Conservation (phyloP, 2,888 invertebrate species). For the Drosophila conformis region DNA sequence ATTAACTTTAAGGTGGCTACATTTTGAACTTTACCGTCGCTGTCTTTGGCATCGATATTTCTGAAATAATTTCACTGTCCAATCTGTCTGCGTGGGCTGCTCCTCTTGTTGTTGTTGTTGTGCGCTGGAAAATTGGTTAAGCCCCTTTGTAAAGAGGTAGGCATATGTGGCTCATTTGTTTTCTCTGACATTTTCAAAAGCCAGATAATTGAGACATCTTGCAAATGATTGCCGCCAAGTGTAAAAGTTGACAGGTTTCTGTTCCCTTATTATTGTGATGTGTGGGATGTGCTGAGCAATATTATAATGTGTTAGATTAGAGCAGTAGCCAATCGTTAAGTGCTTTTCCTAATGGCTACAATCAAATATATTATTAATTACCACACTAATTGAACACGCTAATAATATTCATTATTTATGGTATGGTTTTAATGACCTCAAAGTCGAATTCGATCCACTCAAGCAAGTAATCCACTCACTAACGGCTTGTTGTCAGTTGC, state of each 20-base stretch:
- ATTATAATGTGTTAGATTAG: slow-evolving; percentile 18
- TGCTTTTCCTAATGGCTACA: slow-evolving; percentile 1
- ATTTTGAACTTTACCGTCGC: slow-evolving; percentile 12
- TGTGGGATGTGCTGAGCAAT: neutral
- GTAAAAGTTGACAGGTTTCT: slow-evolving; percentile 47
- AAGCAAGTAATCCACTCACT: neutral
- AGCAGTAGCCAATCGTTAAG: slow-evolving; percentile 2
- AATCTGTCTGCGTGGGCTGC: slow-evolving; percentile 57
- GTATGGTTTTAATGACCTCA: slow-evolving; percentile 33
- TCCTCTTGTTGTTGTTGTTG: slow-evolving; percentile 4
- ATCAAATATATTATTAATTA: slow-evolving; percentile 33
- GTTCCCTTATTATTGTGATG: neutral
- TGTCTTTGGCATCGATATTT: slow-evolving; percentile 36
- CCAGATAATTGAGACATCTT: slow-evolving; percentile 69
- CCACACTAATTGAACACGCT: slow-evolving; percentile 33
- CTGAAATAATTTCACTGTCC: slow-evolving; percentile 72
- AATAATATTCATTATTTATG: slow-evolving; percentile 32
- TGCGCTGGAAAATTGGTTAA: slow-evolving; percentile 69
- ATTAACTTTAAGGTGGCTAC: slow-evolving; percentile 23
- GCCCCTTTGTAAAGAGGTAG: slow-evolving; percentile 35
- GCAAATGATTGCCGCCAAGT: slow-evolving; percentile 51
- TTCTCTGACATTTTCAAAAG: slow-evolving; percentile 48
- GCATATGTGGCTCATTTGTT: slow-evolving; percentile 64
- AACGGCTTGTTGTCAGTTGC: slow-evolving; percentile 41
- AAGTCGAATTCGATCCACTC: slow-evolving; percentile 13